Evolutionary conservation across 2,797 vertebrate species (phyloP).

Genomic region (Telmatherina bonti): DNA sequence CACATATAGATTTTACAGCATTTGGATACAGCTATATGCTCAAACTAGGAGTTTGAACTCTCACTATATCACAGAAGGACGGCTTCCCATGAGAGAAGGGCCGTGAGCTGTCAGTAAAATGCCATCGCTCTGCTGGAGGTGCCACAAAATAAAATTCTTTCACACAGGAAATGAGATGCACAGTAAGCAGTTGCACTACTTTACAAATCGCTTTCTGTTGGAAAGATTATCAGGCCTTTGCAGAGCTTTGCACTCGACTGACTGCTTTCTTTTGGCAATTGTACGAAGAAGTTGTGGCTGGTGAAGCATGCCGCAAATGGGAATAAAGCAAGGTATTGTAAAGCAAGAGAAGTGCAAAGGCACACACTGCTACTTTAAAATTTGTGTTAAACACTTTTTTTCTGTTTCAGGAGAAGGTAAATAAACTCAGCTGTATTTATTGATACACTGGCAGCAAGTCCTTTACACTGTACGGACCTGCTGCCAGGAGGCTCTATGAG

Average conservation of each 20-base stretch:
- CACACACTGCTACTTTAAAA: background rate
- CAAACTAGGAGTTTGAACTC: constrained; percentile 9
- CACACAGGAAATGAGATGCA: constrained; percentile 45
- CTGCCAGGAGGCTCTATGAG: background rate
- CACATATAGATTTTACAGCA: background rate
- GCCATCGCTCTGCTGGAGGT: constrained; percentile 49
- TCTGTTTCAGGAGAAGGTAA: background rate
- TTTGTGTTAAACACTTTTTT: background rate
- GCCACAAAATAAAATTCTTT: constrained; percentile 39
- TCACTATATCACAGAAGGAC: constrained; percentile 4
- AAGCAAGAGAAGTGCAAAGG: constrained; percentile 16
- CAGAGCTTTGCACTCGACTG: constrained; percentile 29
- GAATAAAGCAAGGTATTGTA: constrained; percentile 17
- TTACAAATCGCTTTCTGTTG: constrained; percentile 43
- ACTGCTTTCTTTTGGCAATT: constrained; percentile 22
- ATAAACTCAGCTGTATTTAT: background rate
- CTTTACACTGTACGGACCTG: background rate
- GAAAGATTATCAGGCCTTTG: constrained; percentile 44
- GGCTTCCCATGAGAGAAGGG: constrained; percentile 17
- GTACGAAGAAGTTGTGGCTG: constrained; percentile 9
- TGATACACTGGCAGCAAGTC: background rate
- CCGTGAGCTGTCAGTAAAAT: constrained; percentile 55
- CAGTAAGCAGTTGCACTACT: constrained; percentile 50
- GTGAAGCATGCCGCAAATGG: constrained; percentile 5
- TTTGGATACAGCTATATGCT: background rate